Evolutionary conservation across 92 coral and sea anemone species (phyloP).

Genomic region (Porites evermanni): DNA sequence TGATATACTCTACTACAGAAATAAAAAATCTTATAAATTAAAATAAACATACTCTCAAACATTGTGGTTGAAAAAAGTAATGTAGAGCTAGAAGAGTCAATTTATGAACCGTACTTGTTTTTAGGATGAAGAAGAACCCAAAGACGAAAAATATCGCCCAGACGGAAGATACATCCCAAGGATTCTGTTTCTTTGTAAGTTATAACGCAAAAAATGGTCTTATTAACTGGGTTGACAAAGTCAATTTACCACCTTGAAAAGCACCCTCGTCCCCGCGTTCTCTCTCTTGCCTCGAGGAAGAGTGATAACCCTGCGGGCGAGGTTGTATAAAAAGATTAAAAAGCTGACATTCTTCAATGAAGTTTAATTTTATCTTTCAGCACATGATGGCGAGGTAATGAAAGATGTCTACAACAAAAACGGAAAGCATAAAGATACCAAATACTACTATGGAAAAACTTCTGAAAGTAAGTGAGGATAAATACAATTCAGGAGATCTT

Average conservation of each 20-base stretch:
- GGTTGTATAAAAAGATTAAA: no score
- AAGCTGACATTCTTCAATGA: no score
- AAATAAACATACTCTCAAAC: no score
- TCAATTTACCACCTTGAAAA: not conserved
- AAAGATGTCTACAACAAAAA: slow-evolving; percentile 67
- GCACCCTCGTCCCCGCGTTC: no score
- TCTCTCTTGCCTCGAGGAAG: no score
- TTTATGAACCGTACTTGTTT: no score
- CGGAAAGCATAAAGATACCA: slow-evolving; percentile 66
- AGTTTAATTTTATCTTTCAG: slow-evolving; percentile 32
- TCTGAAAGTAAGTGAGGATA: slow-evolving; percentile 68
- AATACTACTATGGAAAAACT: slow-evolving; percentile 80
- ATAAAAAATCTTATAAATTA: no score
- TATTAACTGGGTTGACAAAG: not conserved
- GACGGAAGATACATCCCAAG: slow-evolving; percentile 89
- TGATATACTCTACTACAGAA: no score
- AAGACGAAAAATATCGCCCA: slow-evolving; percentile 68
- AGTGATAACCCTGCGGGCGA: no score
- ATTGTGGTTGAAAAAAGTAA: no score
- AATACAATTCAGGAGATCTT: no score
- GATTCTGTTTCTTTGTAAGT: slow-evolving; percentile 74
- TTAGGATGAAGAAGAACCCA: slow-evolving; percentile 80
- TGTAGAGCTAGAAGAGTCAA: no score
- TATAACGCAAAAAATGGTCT: not conserved
- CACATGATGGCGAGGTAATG: slow-evolving; percentile 68